Conservation (phyloP, 92 coral and sea anemone species). For the Zoanthus gigantus region DNA sequence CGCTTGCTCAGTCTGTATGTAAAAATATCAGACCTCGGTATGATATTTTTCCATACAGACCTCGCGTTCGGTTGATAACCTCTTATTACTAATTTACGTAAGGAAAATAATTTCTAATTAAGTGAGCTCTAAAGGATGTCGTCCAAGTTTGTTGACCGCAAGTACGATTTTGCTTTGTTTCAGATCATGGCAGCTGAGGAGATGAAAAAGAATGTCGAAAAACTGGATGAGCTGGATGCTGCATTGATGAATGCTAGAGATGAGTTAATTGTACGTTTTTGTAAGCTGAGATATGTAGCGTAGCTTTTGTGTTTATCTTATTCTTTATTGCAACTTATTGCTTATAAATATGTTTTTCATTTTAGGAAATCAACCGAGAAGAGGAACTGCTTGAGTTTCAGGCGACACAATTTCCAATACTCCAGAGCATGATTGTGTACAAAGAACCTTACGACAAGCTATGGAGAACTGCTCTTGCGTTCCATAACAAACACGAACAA, state of each 20-base stretch:
- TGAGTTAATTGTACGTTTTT: slow-evolving; percentile 82
- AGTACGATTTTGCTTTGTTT: background rate
- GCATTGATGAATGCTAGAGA: slow-evolving; percentile 80
- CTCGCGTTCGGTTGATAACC: too few relatives aligned
- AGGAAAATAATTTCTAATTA: too few relatives aligned
- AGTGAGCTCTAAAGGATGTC: too few relatives aligned
- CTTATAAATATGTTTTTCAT: background rate
- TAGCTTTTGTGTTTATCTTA: background rate
- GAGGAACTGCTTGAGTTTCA: slow-evolving; percentile 96
- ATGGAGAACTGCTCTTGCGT: slow-evolving; percentile 95
- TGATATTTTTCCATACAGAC: too few relatives aligned
- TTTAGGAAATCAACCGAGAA: slow-evolving; percentile 89
- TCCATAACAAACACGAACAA: slow-evolving; percentile 95
- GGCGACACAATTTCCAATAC: slow-evolving; percentile 96
- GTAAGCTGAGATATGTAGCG: background rate
- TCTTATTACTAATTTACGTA: too few relatives aligned
- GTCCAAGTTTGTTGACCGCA: too few relatives aligned
- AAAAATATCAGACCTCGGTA: too few relatives aligned
- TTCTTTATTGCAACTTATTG: background rate
- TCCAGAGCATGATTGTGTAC: slow-evolving; percentile 95
- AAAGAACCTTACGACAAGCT: slow-evolving; percentile 98
- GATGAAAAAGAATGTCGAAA: slow-evolving; percentile 97
- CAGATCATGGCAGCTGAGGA: slow-evolving; percentile 99
- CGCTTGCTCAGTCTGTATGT: too few relatives aligned
- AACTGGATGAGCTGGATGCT: slow-evolving; percentile 94